Evolutionary conservation across 2,888 invertebrate species (phyloP), one percentile per base, ranked within the genome.

Genomic region (Aleiodes leptofemur): DNA sequence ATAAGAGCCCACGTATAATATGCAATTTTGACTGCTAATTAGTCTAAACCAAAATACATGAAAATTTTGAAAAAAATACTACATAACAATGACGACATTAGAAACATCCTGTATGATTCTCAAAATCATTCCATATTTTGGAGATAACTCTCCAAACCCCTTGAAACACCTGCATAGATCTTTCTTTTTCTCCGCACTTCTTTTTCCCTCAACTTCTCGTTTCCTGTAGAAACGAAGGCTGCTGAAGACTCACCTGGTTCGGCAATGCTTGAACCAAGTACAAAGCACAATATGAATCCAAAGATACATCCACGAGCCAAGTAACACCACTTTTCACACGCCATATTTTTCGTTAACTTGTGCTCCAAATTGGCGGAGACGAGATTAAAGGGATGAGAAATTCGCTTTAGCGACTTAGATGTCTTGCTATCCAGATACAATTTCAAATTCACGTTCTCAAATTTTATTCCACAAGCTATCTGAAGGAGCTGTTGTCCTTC

Each of bases 251-350:
- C 69, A 81, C 81, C 81, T 72, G 79, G 72, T 74, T 77, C 66
- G 56, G 76, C 77, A 31, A 72, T 34, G 38, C 73, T 71, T 23
- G 78, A 76, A 69, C 68, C 78, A 68, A 78, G 73, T 16, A 79
- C 38, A 56, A 77, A 53, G 76, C 78, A 71, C 74, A 77, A 80
- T 77, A 72, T 78, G 73, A 78, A 81, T 77, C 79, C 76, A 72
- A 76, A 50, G 59, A 72, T 51, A 72, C 69, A 76, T 61, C 72
- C 69, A 57, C 72, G 68, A 43, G 14, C 31, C 48, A 72, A 57
- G 38, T 38, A 72, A 68, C 51, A 53, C 56, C 59, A 76, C 68
- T 48, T 55, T 76, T 76, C 76, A 80, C 78, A 76, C 78, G 81
- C 81, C 81, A 81, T 81, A 81, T 79, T 79, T 79, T 29, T 51